Conservation (phyloP, 1,140 invertebrate genomes). For the Orchestia grillus region DNA sequence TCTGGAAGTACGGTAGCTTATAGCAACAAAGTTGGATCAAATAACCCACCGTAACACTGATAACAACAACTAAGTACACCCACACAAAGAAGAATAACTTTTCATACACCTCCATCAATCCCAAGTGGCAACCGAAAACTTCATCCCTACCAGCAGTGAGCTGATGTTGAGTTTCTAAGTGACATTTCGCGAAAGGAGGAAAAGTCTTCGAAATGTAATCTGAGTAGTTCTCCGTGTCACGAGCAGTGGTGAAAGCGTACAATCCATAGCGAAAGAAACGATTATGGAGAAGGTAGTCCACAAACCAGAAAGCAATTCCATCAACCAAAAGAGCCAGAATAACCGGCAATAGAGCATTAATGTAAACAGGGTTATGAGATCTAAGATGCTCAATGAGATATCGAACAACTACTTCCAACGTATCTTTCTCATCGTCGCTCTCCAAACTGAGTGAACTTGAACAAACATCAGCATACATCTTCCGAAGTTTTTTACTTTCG, state of each 20-base stretch:
- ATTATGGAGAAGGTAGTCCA: constrained; percentile 61
- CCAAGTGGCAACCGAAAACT: constrained; percentile 50
- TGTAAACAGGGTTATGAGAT: constrained; percentile 60
- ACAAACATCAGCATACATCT: constrained; percentile 56
- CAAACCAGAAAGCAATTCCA: constrained; percentile 34
- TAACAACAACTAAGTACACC: constrained; percentile 44
- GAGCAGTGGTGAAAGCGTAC: constrained; percentile 49
- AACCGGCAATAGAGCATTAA: constrained; percentile 57
- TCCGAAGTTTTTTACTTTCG: constrained; percentile 23
- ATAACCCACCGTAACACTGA: neutral
- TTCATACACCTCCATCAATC: constrained; percentile 57
- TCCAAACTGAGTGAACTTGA: constrained; percentile 38
- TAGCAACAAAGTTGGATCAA: neutral
- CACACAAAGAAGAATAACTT: constrained; percentile 57
- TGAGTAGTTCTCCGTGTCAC: constrained; percentile 59
- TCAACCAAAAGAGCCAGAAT: constrained; percentile 57
- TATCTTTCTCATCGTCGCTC: neutral
- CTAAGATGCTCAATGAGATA: constrained; percentile 59
- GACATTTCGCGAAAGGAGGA: constrained; percentile 48
- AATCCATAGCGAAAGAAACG: constrained; percentile 59
- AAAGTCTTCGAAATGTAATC: constrained; percentile 64
- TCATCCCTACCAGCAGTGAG: constrained; percentile 1
- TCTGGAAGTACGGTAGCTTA: neutral
- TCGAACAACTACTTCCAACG: constrained; percentile 46
- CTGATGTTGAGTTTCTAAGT: neutral